Evolutionary conservation across 2,797 vertebrate species (phyloP), one percentile per base, ranked within the genome.

Genomic region (Schizopygopsis malacanthus): DNA sequence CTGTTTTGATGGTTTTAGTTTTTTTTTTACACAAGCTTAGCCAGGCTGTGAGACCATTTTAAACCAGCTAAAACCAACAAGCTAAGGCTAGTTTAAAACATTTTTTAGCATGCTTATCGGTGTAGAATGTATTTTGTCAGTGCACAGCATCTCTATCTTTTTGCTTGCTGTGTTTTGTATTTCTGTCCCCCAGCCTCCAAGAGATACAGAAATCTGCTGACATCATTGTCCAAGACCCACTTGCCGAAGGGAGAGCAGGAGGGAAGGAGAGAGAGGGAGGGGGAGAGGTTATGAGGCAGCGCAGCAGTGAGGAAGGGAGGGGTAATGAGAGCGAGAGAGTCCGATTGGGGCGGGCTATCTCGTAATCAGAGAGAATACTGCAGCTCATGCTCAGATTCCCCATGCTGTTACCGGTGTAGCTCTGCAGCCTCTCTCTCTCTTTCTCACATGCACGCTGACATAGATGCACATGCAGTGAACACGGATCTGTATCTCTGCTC

Each of bases 151-250:
- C 39, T 83, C 56, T 43, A 8, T 50, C 52, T 82, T 11, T 43
- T 28, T 79, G 10, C 25, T 65, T 73, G 61, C 81, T 43, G 43
- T 71, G 79, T 70, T 71, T 79, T 78, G 12, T 72, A 56, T 71
- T 37, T 16, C 67, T 77, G 50, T 47, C 69, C 52, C 59, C 73
- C 87, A 93, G 93, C 94, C 93, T 93, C 91, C 91, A 85, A 91
- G 90, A 94, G 93, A 89, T 80, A 89, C 75, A 78, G 87, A 94
- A 93, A 92, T 93, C 88, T 93, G 95, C 95, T 96, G 95, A 96
- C 95, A 95, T 96, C 96, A 96, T 92, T 85, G 87, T 90, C 88
- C 78, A 94, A 90, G 91, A 94, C 94, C 92, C 94, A 94, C 93
- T 94, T 89, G 93, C 91, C 89, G 89, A 91, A 90, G 85, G 84